Percentiles rank a stretch among this genome's conserved stretches.
phyloP scores from a whole-genome alignment of 2,113 vertebrate species.

The Elanoides forficatus region DNA sequence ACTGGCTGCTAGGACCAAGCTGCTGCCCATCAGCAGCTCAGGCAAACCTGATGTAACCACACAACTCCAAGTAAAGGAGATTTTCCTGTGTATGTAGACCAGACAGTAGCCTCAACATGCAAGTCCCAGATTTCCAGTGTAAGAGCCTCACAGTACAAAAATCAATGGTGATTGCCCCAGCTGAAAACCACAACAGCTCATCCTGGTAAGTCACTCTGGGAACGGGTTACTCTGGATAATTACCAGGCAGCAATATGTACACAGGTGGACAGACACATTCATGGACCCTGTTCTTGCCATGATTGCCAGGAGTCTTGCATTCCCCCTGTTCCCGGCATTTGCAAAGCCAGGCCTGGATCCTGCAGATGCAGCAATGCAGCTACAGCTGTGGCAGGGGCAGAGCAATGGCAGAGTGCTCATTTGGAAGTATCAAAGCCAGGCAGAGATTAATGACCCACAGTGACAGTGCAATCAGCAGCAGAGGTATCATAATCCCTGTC shows the following conservation, averaged over 20 bases:
- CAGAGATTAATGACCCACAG: not conserved
- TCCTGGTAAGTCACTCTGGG: not conserved
- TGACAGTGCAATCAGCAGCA: not conserved
- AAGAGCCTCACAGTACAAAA: not conserved
- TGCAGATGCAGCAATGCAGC: not conserved
- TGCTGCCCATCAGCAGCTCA: not conserved
- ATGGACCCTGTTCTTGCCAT: rapidly evolving
- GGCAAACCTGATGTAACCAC: not conserved
- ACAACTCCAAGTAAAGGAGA: not conserved
- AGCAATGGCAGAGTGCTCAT: not conserved
- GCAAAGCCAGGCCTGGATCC: not conserved
- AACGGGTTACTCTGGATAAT: rapidly evolving
- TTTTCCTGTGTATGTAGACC: not conserved
- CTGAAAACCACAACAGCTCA: not conserved
- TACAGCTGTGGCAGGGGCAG: not conserved
- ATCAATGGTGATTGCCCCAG: not conserved
- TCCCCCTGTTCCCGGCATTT: rapidly evolving
- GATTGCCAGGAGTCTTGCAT: not conserved
- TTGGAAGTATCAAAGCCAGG: not conserved
- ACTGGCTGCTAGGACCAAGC: not conserved
- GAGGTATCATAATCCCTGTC: not conserved
- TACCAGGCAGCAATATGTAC: not conserved
- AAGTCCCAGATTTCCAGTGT: not conserved
- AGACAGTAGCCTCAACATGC: not conserved
- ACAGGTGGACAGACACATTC: not conserved